Conservation (phyloP, 2,113 vertebrate species). For the Centrocercus urophasianus region DNA sequence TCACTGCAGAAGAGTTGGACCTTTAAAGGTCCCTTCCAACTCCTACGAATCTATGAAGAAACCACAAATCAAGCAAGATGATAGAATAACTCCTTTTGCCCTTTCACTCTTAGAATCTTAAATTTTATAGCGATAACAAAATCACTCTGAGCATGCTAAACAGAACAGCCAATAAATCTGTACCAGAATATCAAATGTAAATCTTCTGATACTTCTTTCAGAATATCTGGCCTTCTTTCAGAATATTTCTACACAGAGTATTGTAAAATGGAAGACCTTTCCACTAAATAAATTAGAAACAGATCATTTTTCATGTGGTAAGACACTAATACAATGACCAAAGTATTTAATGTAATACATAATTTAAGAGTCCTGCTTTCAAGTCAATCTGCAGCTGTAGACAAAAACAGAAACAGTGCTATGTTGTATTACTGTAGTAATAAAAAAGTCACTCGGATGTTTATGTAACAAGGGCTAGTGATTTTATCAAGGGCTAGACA, state of each 20-base stretch:
- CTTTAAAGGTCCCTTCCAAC: too few species aligned
- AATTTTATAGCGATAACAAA: background rate
- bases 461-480: background rate
- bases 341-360: background rate
- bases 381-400: background rate
- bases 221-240: background rate
- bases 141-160: background rate
- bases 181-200: background rate
- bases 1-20: too few species aligned
- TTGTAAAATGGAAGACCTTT: background rate
- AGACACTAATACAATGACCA: background rate
- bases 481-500: too few species aligned
- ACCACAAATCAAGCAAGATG: background rate
- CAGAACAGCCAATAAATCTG: background rate
- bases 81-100: background rate
- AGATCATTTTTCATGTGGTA: background rate
- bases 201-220: background rate
- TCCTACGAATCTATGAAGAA: background rate
- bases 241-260: background rate
- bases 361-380: background rate
- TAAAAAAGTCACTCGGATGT: background rate
- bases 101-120: background rate
- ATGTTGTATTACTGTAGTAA: background rate
- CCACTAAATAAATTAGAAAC: background rate
- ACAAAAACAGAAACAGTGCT: background rate